Evolutionary conservation across 1,140 invertebrate species (phyloP).

Genomic region (Cotesia glomerata): DNA sequence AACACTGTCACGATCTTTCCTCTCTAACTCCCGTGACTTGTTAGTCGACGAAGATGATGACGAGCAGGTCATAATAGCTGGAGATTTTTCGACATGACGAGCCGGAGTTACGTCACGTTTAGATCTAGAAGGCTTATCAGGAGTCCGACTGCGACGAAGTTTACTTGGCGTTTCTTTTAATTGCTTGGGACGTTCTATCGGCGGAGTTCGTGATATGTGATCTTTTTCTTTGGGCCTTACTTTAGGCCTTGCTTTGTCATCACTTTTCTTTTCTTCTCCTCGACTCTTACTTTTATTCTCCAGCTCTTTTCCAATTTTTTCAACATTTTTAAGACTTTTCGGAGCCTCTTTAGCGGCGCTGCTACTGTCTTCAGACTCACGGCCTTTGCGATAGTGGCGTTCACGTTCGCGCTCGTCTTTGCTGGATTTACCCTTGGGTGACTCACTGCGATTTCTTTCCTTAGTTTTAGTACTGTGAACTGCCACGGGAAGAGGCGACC

Average conservation of each 20-base stretch:
- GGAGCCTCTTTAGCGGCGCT: conserved; percentile 1
- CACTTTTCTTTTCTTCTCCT: conserved; percentile 51
- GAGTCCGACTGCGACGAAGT: conserved; percentile 53
- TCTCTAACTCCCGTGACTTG: conserved; percentile 49
- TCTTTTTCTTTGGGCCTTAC: conserved; percentile 55
- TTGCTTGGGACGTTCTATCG: conserved; percentile 49
- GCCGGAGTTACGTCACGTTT: conserved; percentile 50
- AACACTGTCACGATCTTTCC: conserved; percentile 51
- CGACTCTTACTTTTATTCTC: conserved; percentile 47
- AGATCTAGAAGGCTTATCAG: conserved; percentile 54
- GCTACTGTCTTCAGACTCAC: conserved; percentile 9
- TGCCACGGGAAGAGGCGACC: conserved; percentile 45
- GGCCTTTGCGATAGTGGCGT: conserved; percentile 5
- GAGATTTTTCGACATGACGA: conserved; percentile 45
- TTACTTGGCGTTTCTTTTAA: conserved; percentile 48
- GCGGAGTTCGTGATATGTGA: conserved; percentile 54
- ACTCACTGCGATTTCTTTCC: conserved; percentile 58
- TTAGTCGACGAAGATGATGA: conserved; percentile 30
- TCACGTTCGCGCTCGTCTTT: conserved; percentile 46
- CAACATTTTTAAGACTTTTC: conserved; percentile 39
- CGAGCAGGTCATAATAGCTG: neutral
- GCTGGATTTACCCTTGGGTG: conserved; percentile 51
- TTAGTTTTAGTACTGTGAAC: conserved; percentile 43
- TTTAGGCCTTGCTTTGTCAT: conserved; percentile 46
- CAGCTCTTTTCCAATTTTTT: conserved; percentile 50